phyloP scores from a whole-genome alignment of 2,113 vertebrate species.

The Panurus biarmicus region DNA sequence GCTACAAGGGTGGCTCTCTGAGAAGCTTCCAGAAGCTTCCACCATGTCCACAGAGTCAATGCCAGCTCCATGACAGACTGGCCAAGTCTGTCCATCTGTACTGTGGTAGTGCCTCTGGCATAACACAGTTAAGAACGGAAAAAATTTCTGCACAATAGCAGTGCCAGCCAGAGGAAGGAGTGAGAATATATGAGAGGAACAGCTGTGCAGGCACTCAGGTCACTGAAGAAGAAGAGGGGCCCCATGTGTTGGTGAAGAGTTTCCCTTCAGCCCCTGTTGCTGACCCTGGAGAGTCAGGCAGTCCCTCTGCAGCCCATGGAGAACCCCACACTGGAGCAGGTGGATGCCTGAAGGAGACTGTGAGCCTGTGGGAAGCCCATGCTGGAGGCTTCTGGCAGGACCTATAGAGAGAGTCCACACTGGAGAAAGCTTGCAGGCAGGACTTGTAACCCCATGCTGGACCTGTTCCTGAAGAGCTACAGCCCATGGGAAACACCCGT shows the following conservation, averaged over 20 bases:
- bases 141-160: not conserved
- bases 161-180: not conserved
- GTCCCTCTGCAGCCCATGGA: not conserved
- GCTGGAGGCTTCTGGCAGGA: not conserved
- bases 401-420: not conserved
- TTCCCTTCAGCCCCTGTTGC: accelerated
- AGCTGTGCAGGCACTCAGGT: no score
- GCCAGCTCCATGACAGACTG: not conserved
- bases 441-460: not conserved
- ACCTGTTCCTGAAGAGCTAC: not conserved
- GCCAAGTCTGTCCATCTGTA: not conserved
- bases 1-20: not conserved
- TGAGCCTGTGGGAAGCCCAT: not conserved
- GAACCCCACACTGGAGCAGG: not conserved
- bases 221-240: not conserved
- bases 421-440: not conserved
- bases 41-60: no score
- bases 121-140: not conserved
- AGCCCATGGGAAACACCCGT: not conserved
- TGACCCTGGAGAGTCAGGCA: not conserved
- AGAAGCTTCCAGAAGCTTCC: not conserved
- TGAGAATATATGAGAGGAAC: not conserved
- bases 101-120: not conserved
- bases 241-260: not conserved
- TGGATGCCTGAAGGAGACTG: not conserved